Evolutionary conservation across 2,797 vertebrate genomes (phyloP).

Genomic region (Spinibarbus caldwelli): DNA sequence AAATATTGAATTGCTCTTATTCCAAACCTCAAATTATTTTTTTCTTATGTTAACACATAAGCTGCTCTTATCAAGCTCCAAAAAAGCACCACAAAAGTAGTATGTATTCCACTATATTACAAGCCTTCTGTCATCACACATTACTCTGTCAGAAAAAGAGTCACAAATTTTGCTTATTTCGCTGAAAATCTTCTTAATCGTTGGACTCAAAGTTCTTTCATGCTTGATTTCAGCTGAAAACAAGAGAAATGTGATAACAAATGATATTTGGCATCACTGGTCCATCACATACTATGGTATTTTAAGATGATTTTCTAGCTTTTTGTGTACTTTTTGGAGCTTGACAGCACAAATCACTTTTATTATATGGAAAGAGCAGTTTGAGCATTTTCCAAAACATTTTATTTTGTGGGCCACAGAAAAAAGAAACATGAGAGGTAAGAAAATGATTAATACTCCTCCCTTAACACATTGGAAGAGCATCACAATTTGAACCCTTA

Average conservation of each 20-base stretch:
- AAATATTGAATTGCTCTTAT: neutral
- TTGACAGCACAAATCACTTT: neutral
- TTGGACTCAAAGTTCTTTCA: neutral
- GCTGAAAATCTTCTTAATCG: neutral
- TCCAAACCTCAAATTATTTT: neutral
- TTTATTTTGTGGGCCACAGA: neutral
- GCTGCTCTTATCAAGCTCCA: neutral
- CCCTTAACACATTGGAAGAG: neutral
- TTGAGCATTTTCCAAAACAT: neutral
- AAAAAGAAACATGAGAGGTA: neutral
- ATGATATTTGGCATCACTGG: neutral
- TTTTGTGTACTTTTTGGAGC: neutral
- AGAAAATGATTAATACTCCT: neutral
- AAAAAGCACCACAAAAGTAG: neutral
- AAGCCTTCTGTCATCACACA: neutral
- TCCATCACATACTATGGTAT: neutral
- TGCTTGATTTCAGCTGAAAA: neutral
- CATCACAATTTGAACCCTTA: neutral
- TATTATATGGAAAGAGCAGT: neutral
- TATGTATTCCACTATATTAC: neutral
- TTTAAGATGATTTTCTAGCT: neutral
- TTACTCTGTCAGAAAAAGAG: neutral
- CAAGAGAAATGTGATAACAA: neutral
- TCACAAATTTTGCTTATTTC: too few relatives aligned
- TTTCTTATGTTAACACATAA: neutral